Evolutionary conservation across 2,113 vertebrate genomes (phyloP), one percentile per base, ranked within the genome.

Genomic region (Prietella phreatophila): DNA sequence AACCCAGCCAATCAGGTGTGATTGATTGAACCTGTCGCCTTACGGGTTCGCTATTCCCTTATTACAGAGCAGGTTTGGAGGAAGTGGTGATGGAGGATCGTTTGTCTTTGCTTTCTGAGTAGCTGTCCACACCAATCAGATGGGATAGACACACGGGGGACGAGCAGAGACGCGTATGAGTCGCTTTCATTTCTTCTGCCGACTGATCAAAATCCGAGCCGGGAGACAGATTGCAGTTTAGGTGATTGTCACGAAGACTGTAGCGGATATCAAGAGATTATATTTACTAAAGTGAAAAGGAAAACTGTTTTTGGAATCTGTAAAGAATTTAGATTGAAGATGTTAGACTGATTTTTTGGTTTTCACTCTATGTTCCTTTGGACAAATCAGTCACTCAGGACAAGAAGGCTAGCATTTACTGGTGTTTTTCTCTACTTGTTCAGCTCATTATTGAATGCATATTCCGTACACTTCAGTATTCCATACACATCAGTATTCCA

Each of bases 21-120:
- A 93, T 92, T 91, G 93, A 94, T 93, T 93, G 89, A 90, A 89
- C 90, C 91, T 92, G 93, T 93, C 93, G 92, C 78, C 47, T 85
- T 71, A 90, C 83, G 89, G 93, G 90, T 90, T 90, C 92, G 90
- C 90, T 91, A 93, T 92, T 94, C 92, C 91, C 94, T 93, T 88
- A 85, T 83, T 82, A 82, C 56, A 53, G 80, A 73, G 50, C 50
- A 36, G 53, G 73, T 86, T 80, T 86, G 85, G 73, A 86, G 73
- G 39, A 63, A 42, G 75, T 60, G 56, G 73, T n/a, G 65, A 65
- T 53, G 75, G 36, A 50, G 56, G 75, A 79, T 86, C 73, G 60
- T 79, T 86, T 87, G 78, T 90, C 90, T 88, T 86, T 91, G 86
- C 91, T 92, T 91, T 93, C 92, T 85, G 53, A 85, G 87, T 89